phyloP scores from a whole-genome alignment of 35 echinoderm and acorn worm genomes.

The Strongylocentrotus purpuratus region DNA sequence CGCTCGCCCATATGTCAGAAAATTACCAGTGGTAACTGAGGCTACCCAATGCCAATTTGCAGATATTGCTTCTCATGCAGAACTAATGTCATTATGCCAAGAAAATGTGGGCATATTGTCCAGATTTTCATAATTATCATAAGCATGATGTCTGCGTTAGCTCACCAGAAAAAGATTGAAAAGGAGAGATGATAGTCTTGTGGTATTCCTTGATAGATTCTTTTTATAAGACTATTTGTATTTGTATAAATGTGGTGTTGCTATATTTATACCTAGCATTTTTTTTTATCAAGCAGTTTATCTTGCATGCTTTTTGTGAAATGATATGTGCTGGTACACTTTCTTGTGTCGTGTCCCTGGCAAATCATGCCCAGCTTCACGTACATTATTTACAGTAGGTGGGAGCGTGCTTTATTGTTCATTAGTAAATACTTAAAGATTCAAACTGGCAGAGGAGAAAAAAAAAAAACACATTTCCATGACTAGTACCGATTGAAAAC shows the following conservation, averaged over 20 bases:
- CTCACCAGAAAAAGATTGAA: background rate
- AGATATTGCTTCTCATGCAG: conserved; percentile 10
- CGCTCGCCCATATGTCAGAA: background rate
- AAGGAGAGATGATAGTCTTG: no score
- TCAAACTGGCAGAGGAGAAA: no score
- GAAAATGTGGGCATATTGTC: background rate
- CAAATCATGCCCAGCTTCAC: no score
- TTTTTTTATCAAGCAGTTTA: background rate
- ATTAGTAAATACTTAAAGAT: no score
- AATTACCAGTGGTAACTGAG: background rate
- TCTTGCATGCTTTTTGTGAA: no score
- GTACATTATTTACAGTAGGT: no score
- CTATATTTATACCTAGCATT: background rate
- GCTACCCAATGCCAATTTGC: background rate
- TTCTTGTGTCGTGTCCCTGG: no score
- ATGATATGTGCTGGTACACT: no score
- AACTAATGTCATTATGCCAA: background rate
- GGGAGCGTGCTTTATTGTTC: no score
- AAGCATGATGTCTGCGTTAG: background rate
- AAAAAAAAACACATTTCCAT: no score
- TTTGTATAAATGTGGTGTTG: background rate
- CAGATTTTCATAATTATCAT: background rate
- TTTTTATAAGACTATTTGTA: background rate
- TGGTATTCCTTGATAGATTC: background rate
- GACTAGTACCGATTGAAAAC: no score